Base-by-base conservation (phyloP, 1,140 invertebrate species). In the Drosophila lacertosa region DNA sequence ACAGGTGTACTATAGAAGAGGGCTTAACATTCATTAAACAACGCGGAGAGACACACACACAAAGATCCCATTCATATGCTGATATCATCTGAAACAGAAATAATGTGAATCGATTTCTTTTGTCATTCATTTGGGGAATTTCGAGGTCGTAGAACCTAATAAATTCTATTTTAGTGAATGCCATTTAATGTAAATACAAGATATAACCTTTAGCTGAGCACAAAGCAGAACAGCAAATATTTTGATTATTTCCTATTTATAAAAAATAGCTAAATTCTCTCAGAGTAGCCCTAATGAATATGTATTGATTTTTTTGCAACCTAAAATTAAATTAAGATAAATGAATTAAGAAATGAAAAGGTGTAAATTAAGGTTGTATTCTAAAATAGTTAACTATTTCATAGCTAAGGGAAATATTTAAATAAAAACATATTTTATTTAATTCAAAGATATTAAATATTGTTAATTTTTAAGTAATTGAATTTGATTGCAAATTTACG, bases 31-130 rank as follows among this genome's bases (percentile, higher is more conserved):
- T 60, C 65, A 60, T 67, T 67, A 22, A 64, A 65, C 42, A 13
- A 37, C 45, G 20, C 29, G 40, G 20, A 22, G 20, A 22, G 16
- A 40, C 10, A 64, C 69, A 45, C 29, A 42, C 53, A 26, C n/a
- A 69, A 71, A 60, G 53, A 60, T 42, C 40, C 44, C 45, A 81
- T 76, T 81, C 62, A 59, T 63, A 77, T 80, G 66, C 60, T 81
- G 66, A 77, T 81, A 54, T 50, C 50, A 48, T 64, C 40, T 50
- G 40, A 37, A 18, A 51, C 54, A 53, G 40, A 37, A 18, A 51
- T 63, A 53, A 64, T 54, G 42, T 48, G 33, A 64, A 64, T 48
- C 66, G 60, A 75, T 75, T 75, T 42, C 66, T 64, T 48, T 55
- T 55, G 59, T 64, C 32, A 26, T 15, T n/a, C 37, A 4, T 4